These are phyloP conservation scores for Chionomys nivalis DNA, from an alignment of 2,113 vertebrate genomes.

Conservation along the genomic window DNA sequence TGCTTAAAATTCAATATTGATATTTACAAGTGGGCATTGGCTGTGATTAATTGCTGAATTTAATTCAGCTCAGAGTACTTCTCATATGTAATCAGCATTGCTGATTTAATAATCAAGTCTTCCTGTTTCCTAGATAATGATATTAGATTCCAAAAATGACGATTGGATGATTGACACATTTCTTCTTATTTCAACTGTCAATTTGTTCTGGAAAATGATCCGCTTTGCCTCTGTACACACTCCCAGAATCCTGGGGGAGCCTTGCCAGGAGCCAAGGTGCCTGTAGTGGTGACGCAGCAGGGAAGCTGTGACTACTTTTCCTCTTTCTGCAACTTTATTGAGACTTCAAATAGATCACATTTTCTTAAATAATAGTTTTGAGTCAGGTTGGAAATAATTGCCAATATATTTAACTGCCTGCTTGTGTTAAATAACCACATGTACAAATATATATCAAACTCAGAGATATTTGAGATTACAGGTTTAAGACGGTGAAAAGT, in stretches of 20 bases:
- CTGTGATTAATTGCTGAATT: conserved; percentile 78
- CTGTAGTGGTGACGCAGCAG: not conserved
- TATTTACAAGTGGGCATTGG: conserved; percentile 62
- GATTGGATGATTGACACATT: conserved; percentile 48
- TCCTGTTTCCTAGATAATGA: conserved; percentile 64
- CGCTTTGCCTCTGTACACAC: not conserved
- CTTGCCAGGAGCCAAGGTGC: not conserved
- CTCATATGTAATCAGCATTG: conserved; percentile 70
- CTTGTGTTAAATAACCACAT: not conserved
- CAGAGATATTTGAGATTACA: not conserved
- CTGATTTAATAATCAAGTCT: conserved; percentile 75
- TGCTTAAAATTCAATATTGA: conserved; percentile 74
- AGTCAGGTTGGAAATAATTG: conserved; percentile 27
- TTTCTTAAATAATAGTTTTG: not conserved
- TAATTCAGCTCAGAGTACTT: conserved; percentile 68
- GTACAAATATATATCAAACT: not conserved
- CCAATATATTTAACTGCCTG: not conserved
- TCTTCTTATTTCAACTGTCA: conserved; percentile 54
- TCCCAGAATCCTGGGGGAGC: not conserved
- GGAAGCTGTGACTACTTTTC: not conserved
- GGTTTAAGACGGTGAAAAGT: not conserved
- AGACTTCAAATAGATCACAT: not conserved
- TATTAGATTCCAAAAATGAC: conserved; percentile 43
- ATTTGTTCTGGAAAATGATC: conserved; percentile 8
- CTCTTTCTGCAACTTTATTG: not conserved